These are phyloP conservation scores for Thymelicus acteon DNA, from an alignment of 2,888 invertebrate genomes.

Conservation along the genomic window DNA sequence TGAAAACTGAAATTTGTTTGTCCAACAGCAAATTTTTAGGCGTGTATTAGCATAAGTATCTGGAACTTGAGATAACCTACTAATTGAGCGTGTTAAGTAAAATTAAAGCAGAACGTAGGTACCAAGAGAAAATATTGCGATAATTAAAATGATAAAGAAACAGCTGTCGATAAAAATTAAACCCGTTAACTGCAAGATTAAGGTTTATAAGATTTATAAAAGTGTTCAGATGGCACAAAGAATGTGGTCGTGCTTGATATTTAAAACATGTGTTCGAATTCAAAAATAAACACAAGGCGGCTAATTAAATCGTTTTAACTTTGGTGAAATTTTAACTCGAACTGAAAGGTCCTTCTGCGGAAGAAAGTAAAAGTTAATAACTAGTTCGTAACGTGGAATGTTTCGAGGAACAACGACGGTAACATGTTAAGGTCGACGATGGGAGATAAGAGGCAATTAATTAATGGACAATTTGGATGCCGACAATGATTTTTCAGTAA, in stretches of 20 bases:
- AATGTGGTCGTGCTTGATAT: slow-evolving; percentile 15
- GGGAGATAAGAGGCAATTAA: neutral
- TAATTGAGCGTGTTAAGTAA: no score
- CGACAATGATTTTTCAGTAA: neutral
- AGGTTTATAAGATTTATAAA: neutral
- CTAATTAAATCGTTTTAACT: slow-evolving; percentile 27
- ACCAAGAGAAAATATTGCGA: no score
- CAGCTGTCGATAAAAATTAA: neutral
- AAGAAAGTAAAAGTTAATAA: slow-evolving; percentile 45
- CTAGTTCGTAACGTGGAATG: slow-evolving; percentile 38
- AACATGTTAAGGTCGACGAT: neutral
- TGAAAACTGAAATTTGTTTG: no score
- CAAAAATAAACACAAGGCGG: slow-evolving; percentile 19
- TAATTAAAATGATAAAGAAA: neutral
- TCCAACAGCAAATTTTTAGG: no score
- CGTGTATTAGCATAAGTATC: no score
- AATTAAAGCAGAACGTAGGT: no score
- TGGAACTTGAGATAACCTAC: no score
- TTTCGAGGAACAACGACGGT: slow-evolving; percentile 13
- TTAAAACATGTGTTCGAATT: slow-evolving; percentile 20
- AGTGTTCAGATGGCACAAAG: neutral
- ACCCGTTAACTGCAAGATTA: neutral
- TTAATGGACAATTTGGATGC: neutral
- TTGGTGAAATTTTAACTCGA: slow-evolving; percentile 27
- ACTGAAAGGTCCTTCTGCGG: slow-evolving; percentile 32